Base-by-base conservation (phyloP, 2,797 vertebrate genomes). In the Leuciscus waleckii region DNA sequence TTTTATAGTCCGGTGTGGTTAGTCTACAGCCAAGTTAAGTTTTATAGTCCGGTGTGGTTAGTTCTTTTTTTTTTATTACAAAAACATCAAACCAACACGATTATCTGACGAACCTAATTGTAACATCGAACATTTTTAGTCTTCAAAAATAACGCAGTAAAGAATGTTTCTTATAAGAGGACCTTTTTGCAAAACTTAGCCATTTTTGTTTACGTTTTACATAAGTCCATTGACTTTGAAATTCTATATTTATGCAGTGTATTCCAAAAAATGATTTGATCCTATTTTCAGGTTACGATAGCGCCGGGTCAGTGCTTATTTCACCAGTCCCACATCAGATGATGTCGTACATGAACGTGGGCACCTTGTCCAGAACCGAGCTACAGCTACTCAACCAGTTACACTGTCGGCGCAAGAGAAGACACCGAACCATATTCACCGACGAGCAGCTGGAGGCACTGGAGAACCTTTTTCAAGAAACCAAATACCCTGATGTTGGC, bases 361-460 rank as follows among this genome's bases (percentile, higher is more conserved):
- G 97, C 90, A 97, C 97, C 46, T 93, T 99, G 92, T 99, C 98
- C 23, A 95, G 98, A 74, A 98, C 97, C 1, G 98, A 99, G 92
- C 94, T 99, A 86, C 98, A 99, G 94, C 93, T 99, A 10, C 95
- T 99, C 77, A 99, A 98, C 93, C 98, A 99, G 94, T 94, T 99
- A 90, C 98, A 99, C 93, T 99, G 98, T 93, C 91, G 98, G 87
- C 91, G 98, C 87, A 99, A 99, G 96, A 94, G 98, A 81, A 93
- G 98, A 65, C 98, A 99, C 86, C 95, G 98, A 83, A 99, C 98
- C 73, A 99, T 99, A 93, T 99, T 99, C 94, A 99, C 98, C 0
- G 98, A 99, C 90, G 97, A 99, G 92, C 98, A 99, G 94, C 96
- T 99, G 41, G 98, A 99, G 92, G 98, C 98, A 4, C 93, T 99